phyloP scores from a whole-genome alignment of 23 tunicate species.

The Halocynthia aurantium region DNA sequence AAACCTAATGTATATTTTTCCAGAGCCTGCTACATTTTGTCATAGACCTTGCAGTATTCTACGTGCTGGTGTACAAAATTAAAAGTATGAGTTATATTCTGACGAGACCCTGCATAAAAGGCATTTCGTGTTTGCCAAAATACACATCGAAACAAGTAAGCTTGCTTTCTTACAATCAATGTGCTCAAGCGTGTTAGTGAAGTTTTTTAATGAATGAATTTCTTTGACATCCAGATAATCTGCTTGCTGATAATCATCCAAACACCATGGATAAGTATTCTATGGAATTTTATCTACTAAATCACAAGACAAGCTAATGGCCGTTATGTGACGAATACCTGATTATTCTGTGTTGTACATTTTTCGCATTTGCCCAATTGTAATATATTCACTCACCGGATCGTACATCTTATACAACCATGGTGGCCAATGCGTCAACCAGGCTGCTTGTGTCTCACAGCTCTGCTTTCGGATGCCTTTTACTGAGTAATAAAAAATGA shows the following conservation, averaged over 20 bases:
- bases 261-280: constrained; percentile 47
- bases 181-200: neutral
- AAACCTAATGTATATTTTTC: neutral
- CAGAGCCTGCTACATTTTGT: constrained; percentile 33
- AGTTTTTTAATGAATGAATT: neutral
- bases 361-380: neutral
- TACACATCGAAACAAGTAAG: constrained; percentile 36
- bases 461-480: too few species aligned
- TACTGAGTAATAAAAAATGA: neutral
- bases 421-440: constrained; percentile 46
- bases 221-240: constrained; percentile 4
- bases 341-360: too few species aligned
- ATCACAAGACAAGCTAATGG: too few species aligned
- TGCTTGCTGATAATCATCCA: constrained; percentile 23
- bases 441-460: constrained; percentile 15
- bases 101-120: constrained; percentile 4
- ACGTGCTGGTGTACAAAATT: constrained; percentile 25
- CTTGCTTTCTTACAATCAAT: too few species aligned
- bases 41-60: constrained; percentile 35
- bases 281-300: constrained; percentile 34
- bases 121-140: constrained; percentile 18
- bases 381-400: constrained; percentile 44
- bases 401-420: constrained; percentile 84
- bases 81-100: constrained; percentile 1
- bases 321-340: too few species aligned